Evolutionary conservation across 2,797 vertebrate genomes (phyloP).

Genomic region (Chaenodraco wilsoni): DNA sequence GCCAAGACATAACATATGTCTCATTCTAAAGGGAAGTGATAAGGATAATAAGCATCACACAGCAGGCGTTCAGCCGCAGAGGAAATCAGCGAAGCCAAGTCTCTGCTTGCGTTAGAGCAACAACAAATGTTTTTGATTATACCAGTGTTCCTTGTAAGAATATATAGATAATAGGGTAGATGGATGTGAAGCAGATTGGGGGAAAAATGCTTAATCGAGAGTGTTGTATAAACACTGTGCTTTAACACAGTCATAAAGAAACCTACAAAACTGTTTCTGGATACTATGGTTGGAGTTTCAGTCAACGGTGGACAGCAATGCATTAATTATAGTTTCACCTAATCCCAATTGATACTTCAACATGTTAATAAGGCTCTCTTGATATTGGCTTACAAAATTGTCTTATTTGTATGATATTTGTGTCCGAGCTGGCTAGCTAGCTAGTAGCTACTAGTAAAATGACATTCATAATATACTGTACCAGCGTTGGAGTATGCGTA

Average conservation of each 20-base stretch:
- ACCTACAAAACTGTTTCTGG: neutral
- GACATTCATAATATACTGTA: no score
- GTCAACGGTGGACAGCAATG: neutral
- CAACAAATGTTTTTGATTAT: neutral
- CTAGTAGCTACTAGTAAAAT: no score
- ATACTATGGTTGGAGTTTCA: neutral
- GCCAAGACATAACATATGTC: conserved; percentile 34
- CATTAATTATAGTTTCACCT: neutral
- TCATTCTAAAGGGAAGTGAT: conserved; percentile 14
- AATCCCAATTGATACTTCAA: neutral
- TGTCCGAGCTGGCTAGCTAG: neutral
- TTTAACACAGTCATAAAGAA: neutral
- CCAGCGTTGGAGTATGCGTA: no score
- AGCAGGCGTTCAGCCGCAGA: conserved; percentile 12
- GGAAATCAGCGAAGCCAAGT: conserved; percentile 8
- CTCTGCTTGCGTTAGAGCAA: neutral
- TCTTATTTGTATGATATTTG: neutral
- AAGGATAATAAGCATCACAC: conserved; percentile 14
- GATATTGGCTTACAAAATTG: neutral
- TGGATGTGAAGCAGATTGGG: no score
- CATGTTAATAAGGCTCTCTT: no score
- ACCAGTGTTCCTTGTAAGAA: neutral
- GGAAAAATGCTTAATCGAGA: no score
- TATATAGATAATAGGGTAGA: no score
- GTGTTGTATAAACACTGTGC: neutral